Evolutionary conservation across 1,140 invertebrate species (phyloP), one percentile per base, ranked within the genome.

Genomic region (Cyclargus thomasi): DNA sequence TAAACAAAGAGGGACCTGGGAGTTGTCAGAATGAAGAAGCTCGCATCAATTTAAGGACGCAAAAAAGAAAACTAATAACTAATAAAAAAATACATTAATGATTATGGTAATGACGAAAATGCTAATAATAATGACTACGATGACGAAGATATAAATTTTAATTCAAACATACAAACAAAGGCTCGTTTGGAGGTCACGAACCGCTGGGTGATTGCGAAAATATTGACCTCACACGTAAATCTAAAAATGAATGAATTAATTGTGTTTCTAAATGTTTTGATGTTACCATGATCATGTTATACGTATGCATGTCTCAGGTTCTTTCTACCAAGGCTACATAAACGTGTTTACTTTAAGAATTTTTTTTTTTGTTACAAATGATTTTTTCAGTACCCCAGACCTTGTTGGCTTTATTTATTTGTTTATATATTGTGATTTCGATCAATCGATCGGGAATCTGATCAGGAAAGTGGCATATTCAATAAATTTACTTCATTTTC

Each of bases 81-180:
- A n/a, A n/a, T n/a, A n/a, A n/a, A n/a, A n/a, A n/a, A n/a, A n/a
- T n/a, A n/a, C n/a, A n/a, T n/a, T n/a, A n/a, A n/a, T 8, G 29
- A 16, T 29, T 23, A 62, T 14, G 1, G 8, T 47, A 11, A 47
- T 47, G 39, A 47, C 39, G 14, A n/a, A n/a, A 29, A 6, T 10
- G 35, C 35, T 29, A 29, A 29, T 63, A 18, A 17, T 35, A 35
- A 63, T 36, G 3, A 14, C 23, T 63, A 36, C 16, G 62, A 23
- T 17, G 35, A 23, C n/a, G 23, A 18, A 63, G 16, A 16, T 65
- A 65, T 23, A 21, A 53, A 29, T 65, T 53, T 65, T 23, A 63
- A 63, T 23, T 63, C 8, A 63, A 18, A 20, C 36, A 39, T 64
- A 18, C 29, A 18, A 64, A 20, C 55, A 59, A 55, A 18, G n/a